Evolutionary conservation across 1,140 invertebrate species (phyloP), one percentile per base, ranked within the genome.

Genomic region (Holcopasites calliopsidis): DNA sequence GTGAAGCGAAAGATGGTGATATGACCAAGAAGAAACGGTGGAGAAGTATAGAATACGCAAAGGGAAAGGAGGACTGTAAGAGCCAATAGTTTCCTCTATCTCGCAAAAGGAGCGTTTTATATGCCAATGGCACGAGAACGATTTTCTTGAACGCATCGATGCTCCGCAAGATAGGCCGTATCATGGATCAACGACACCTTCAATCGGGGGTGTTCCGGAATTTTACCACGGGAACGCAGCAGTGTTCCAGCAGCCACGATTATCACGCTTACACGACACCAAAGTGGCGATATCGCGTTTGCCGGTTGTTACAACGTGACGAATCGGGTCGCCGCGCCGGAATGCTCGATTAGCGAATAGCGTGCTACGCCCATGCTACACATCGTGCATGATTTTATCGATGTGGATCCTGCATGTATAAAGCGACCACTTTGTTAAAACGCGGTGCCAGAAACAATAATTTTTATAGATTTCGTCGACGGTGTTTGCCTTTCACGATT

Each of bases 261-360:
- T 76, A 81, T 69, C 66, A n/a, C 23, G n/a, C 16, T 33, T 38
- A 26, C 23, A 26, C 23, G 23, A 50, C 66, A 80, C 61, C 35
- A 80, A 69, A 52, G 42, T 47, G 68, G 61, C 68, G n/a, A 73
- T 82, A 77, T 77, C 77, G 38, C 58, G 47, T 82, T 81, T 49
- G 60, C 61, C 75, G 50, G 69, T 72, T 60, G 65, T 72, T 72
- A 73, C 58, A 49, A 69, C 69, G 58, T 72, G 75, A 73, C 58
- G 58, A 71, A 71, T 70, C 74, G 57, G 44, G 68, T 80, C 65
- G 26, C 44, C 54, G 49, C 65, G 26, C 44, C 54, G 49, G 68
- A 82, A 77, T 77, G 54, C 62, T 77, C 79, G 79, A 82, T 82
- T 81, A 81, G 44, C 35, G 58, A 77, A 77, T 82, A 40, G 79